A percentile compares a stretch with the other conserved stretches of the same genome.
Evolutionary conservation across 2,797 vertebrate genomes (phyloP).

Genomic region (Enteromius fasciolatus): DNA sequence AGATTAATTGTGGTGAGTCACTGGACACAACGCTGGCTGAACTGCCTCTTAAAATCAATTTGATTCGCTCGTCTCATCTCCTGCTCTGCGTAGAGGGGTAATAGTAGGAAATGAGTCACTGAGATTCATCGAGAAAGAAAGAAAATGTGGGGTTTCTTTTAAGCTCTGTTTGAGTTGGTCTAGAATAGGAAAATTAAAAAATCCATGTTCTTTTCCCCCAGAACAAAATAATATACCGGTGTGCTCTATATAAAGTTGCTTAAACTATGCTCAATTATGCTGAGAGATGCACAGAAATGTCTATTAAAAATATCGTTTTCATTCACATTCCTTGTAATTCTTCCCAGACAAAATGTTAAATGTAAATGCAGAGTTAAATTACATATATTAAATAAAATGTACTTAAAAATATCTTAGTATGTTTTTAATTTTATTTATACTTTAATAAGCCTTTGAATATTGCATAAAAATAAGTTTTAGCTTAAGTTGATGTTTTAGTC

Average conservation of each 20-base stretch:
- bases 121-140: background rate
- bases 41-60: background rate
- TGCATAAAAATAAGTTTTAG: background rate
- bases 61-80: background rate
- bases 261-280: background rate
- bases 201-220: background rate
- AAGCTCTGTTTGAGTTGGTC: background rate
- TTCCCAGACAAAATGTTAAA: background rate
- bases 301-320: background rate
- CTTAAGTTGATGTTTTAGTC: background rate
- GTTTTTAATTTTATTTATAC: no score
- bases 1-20: constrained; percentile 91
- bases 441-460: no score
- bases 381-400: no score
- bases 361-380: background rate
- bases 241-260: background rate
- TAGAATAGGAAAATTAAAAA: background rate
- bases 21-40: background rate
- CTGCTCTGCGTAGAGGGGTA: background rate
- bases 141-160: background rate
- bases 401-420: background rate
- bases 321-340: background rate
- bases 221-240: background rate
- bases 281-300: background rate
- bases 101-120: background rate